A percentile compares a stretch with the other conserved stretches of the same genome.
Evolutionary conservation across 1,140 invertebrate species (phyloP).

Genomic region (Bombyx mori): DNA sequence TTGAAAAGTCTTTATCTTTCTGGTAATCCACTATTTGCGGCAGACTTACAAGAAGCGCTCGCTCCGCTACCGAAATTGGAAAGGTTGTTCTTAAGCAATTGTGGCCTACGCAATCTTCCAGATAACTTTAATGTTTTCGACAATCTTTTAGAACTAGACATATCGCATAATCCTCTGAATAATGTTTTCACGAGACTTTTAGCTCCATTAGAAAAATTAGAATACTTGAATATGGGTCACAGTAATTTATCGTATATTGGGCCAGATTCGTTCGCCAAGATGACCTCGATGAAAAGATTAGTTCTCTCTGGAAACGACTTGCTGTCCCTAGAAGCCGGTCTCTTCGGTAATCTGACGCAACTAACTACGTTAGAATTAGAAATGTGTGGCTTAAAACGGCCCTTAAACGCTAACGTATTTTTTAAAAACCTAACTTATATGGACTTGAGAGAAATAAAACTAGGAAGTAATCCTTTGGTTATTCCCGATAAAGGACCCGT

Average conservation of each 20-base stretch:
- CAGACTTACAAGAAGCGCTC: constrained; percentile 77
- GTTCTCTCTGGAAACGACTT: constrained; percentile 79
- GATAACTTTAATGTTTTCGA: constrained; percentile 78
- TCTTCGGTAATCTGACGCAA: constrained; percentile 78
- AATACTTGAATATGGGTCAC: constrained; percentile 82
- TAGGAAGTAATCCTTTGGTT: constrained; percentile 78
- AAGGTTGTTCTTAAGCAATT: constrained; percentile 78
- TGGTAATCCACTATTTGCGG: constrained; percentile 78
- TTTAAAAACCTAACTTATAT: constrained; percentile 77
- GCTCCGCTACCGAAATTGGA: constrained; percentile 76
- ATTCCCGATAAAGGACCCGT: constrained; percentile 73
- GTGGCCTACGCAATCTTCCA: constrained; percentile 74
- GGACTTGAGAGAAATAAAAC: constrained; percentile 77
- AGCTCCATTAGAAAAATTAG: constrained; percentile 76
- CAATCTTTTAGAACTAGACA: constrained; percentile 77
- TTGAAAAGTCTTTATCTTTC: constrained; percentile 76
- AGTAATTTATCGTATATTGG: constrained; percentile 78
- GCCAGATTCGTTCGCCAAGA: constrained; percentile 78
- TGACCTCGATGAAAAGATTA: constrained; percentile 77
- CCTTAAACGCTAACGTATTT: constrained; percentile 77
- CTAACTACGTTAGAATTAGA: constrained; percentile 78
- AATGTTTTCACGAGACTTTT: constrained; percentile 78
- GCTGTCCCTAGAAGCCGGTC: constrained; percentile 76
- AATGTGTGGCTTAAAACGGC: constrained; percentile 76
- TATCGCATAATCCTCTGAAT: constrained; percentile 78